phyloP scores from a whole-genome alignment of 2,888 invertebrate species.

The Bombyx huttoni region DNA sequence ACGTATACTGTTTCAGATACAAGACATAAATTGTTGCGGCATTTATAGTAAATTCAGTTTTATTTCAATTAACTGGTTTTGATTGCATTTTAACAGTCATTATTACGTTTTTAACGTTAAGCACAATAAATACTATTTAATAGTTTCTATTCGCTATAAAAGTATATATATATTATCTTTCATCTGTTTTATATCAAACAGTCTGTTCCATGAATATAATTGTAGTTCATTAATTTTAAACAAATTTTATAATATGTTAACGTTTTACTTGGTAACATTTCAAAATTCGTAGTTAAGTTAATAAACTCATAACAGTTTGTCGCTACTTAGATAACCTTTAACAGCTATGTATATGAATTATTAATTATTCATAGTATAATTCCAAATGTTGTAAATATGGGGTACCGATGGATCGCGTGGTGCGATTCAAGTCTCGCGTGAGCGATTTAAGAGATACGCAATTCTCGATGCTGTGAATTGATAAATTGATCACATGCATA shows the following conservation, averaged over 20 bases:
- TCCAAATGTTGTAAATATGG: slow-evolving; percentile 28
- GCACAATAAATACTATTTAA: no score
- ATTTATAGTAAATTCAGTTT: neutral
- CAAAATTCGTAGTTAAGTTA: no score
- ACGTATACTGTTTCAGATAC: neutral
- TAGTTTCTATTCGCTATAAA: no score
- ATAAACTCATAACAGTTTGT: neutral
- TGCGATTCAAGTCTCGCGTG: slow-evolving; percentile 39
- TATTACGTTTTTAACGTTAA: neutral
- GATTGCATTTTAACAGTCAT: neutral
- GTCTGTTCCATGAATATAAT: no score
- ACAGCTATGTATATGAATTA: slow-evolving; percentile 11
- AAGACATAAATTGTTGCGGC: neutral
- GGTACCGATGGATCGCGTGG: slow-evolving; percentile 35
- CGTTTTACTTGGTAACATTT: no score
- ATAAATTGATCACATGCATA: slow-evolving; percentile 55
- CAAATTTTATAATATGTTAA: no score
- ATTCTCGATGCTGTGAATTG: slow-evolving; percentile 50
- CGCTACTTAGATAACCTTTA: neutral
- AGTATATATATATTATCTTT: no score
- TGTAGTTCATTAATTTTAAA: no score
- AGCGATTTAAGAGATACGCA: slow-evolving; percentile 49
- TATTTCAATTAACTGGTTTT: neutral
- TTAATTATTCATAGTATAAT: slow-evolving; percentile 38
- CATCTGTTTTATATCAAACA: no score